Evolutionary conservation across 2,113 vertebrate species (phyloP), one percentile per base, ranked within the genome.

Genomic region (Typhlomys cinereus): DNA sequence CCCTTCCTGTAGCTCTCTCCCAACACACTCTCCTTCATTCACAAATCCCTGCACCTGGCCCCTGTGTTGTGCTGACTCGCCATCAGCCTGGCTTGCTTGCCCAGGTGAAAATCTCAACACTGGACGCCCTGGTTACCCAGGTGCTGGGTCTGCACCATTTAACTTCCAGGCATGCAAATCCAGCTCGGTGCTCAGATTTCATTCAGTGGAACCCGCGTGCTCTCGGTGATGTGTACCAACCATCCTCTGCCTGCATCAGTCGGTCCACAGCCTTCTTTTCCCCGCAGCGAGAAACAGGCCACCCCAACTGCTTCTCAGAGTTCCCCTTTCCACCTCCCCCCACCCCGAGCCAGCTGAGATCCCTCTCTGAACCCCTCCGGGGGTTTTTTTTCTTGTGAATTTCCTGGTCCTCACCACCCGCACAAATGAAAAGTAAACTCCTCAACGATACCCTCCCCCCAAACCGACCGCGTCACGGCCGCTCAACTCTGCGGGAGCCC

Each of bases 371-470:
- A 46, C 23, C 66, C 75, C 84, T 41, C 59, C 11, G 8, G 18
- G 73, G 66, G 11, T 90, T 88, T 66, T 83, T 57, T 50, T 25
- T 29, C 25, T 69, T 57, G 12, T 52, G 27, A 20, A 36, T 83
- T 71, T 81, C 64, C 76, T 23, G 76, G 78, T n/a, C 89, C 88
- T 31, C 44, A 31, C 13, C 75, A 91, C 59, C 25, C 20, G 50
- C 52, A 71, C 57, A n/a, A 66, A 90, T 20, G 54, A 46, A 95
- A 96, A 97, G 95, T 96, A 90, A 96, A 94, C 94, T 95, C 89
- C 84, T 67, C 14, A 5, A 54, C 41, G 70, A 69, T 54, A 46
- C 34, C n/a, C 73, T 73, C 57, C 25, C 82, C 69, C n/a, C n/a
- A n/a, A 41, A 9, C 23, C 89, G 31, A 13, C 50, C 81, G 31